Percentiles rank a stretch among this genome's conserved stretches.
These are phyloP conservation scores for Glyphotaelius pellucidus DNA, from an alignment of 2,888 invertebrate genomes.

Conservation along the genomic window DNA sequence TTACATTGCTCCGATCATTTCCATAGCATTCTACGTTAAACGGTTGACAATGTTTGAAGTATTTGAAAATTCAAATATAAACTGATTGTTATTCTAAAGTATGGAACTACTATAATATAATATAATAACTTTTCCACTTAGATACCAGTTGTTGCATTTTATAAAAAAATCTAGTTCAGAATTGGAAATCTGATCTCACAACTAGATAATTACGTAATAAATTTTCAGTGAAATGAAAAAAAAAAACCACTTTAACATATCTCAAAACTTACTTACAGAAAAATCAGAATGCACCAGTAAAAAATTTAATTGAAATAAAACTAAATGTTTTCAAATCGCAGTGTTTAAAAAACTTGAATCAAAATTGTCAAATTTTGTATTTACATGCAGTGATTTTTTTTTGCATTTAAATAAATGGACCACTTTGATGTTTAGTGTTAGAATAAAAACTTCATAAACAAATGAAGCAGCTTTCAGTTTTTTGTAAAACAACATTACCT, in stretches of 20 bases:
- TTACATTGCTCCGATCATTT: background rate
- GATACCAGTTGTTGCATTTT: background rate
- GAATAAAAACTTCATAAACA: background rate
- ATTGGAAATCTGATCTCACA: background rate
- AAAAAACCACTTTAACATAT: background rate
- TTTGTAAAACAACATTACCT: background rate
- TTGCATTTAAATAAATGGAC: conserved; percentile 24
- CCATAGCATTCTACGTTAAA: background rate
- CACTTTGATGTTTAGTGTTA: conserved; percentile 37
- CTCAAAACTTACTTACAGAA: background rate
- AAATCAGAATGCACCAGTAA: background rate
- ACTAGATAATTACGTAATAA: background rate
- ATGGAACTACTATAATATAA: background rate
- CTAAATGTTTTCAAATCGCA: background rate
- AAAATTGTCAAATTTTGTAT: background rate
- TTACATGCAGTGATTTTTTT: background rate
- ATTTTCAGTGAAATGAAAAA: background rate
- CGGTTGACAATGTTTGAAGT: background rate
- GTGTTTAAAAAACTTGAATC: background rate
- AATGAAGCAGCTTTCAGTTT: background rate
- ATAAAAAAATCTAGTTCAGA: background rate
- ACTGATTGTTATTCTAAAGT: background rate
- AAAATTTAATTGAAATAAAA: background rate
- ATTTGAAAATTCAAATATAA: background rate
- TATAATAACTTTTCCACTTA: background rate